A percentile compares a stretch with the other conserved stretches of the same genome.
Evolutionary conservation across 2,797 vertebrate genomes (phyloP).

Genomic region (Gorsachius magnificus): DNA sequence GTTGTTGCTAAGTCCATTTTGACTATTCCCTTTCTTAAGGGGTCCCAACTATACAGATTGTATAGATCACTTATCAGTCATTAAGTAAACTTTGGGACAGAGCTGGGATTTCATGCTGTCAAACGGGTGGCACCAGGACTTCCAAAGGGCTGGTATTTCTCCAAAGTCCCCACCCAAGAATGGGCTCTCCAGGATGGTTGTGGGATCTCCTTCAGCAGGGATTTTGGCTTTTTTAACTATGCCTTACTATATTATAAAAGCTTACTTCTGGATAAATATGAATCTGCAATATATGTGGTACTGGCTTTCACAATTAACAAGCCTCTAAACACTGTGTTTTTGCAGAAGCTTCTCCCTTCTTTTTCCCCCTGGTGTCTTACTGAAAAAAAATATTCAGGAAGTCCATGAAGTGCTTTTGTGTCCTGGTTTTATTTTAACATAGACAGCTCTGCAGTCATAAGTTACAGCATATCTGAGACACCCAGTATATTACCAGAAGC

Average conservation of each 20-base stretch:
- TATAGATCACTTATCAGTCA: not conserved
- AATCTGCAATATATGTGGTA: not conserved
- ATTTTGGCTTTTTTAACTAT: not conserved
- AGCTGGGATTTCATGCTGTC: not conserved
- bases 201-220: not conserved
- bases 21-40: not conserved
- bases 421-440: not conserved
- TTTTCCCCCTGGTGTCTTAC: not conserved
- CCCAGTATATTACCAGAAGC: not conserved
- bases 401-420: not conserved
- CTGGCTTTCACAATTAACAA: not conserved
- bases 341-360: not conserved
- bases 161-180: not conserved
- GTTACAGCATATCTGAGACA: not conserved
- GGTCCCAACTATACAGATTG: not conserved
- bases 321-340: not conserved
- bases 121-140: not conserved
- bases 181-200: not conserved
- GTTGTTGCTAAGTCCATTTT: not conserved
- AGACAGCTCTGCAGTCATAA: not conserved
- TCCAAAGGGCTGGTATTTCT: not conserved
- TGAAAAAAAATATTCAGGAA: not conserved
- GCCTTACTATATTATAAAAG: not conserved
- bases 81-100: not conserved
- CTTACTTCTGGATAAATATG: not conserved